Conservation (phyloP, 2,113 vertebrate genomes). For the Rhynchopsitta pachyrhyncha region DNA sequence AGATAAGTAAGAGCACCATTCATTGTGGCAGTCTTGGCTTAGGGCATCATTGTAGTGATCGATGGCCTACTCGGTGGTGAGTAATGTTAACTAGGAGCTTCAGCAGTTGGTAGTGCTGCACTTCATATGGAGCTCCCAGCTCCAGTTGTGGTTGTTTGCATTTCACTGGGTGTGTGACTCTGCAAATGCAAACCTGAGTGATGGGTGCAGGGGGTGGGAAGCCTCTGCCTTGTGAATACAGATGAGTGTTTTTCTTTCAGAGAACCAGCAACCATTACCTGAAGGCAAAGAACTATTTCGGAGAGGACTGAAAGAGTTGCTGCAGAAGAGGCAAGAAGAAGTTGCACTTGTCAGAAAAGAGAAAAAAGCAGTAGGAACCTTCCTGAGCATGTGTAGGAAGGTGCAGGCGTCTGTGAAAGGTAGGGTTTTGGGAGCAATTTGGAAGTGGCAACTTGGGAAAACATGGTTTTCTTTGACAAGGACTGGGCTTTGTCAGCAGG, state of each 20-base stretch:
- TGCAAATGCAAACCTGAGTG: not conserved
- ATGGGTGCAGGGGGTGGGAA: not conserved
- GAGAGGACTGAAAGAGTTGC: conserved; percentile 24
- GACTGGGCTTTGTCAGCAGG: not conserved
- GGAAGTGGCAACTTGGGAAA: not conserved
- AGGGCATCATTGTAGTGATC: fast-evolving
- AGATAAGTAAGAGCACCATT: conserved; percentile 74
- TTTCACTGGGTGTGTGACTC: not conserved
- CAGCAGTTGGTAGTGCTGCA: not conserved
- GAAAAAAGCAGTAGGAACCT: conserved; percentile 68
- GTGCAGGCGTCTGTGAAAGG: conserved; percentile 78
- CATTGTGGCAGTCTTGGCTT: not conserved
- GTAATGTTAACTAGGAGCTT: not conserved
- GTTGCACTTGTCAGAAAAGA: conserved; percentile 69
- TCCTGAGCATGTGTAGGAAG: conserved; percentile 80
- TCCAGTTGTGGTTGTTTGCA: not conserved
- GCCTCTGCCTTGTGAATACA: not conserved
- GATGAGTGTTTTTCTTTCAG: conserved; percentile 41
- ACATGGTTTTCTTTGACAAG: not conserved
- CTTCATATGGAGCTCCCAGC: not conserved
- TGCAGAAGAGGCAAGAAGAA: conserved; percentile 73
- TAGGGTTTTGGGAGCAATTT: conserved; percentile 18
- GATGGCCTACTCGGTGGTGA: not conserved
- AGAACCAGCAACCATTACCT: not conserved
- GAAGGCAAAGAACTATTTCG: not conserved